Evolutionary conservation across 2,797 vertebrate species (phyloP), one percentile per base, ranked within the genome.

Genomic region (Acestrorhynchus altus): DNA sequence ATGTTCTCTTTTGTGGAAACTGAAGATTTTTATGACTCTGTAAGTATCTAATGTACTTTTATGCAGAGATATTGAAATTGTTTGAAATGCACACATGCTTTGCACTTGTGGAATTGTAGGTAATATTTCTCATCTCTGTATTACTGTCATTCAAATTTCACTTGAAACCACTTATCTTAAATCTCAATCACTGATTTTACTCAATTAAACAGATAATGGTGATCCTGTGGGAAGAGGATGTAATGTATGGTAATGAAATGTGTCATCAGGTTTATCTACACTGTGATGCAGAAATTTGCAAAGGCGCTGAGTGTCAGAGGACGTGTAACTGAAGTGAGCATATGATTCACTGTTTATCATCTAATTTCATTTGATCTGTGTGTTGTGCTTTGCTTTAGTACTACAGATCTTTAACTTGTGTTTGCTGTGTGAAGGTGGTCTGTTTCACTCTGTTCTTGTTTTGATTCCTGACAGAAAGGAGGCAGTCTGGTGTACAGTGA

Each of bases 261-360:
- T n/a, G n/a, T n/a, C n/a, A 74, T 9, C 73, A 90, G 88, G 80
- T 91, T 1, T 87, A 87, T 78, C 86, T 92, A 51, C 87, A 91
- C 73, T 92, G 80, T 83, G 76, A 87, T 69, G 42, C 71, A 73
- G 83, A 89, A 71, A 78, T 91, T 56, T 89, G 88, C 63, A 88
- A 76, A 83, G 84, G 84, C 78, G 24, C 63, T 64, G 28, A n/a
- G 8, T 91, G 87, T 68, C 56, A 63, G n/a, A 86, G 80, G 7
- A 56, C 77, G 20, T 90, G 90, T 79, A 84, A 13, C 46, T 79
- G 35, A 40, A 78, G 87, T 87, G 63, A 82, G 81, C 74, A 0
- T 51, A 16, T 28, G n/a, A 22, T 26, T 11, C 31, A 20, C 1
- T 12, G 11, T 24, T 8, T 56, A 10, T 47, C 24, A 8, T 44